Conservation (phyloP, 1,140 invertebrate genomes). For the Bilobella aurantiaca region DNA sequence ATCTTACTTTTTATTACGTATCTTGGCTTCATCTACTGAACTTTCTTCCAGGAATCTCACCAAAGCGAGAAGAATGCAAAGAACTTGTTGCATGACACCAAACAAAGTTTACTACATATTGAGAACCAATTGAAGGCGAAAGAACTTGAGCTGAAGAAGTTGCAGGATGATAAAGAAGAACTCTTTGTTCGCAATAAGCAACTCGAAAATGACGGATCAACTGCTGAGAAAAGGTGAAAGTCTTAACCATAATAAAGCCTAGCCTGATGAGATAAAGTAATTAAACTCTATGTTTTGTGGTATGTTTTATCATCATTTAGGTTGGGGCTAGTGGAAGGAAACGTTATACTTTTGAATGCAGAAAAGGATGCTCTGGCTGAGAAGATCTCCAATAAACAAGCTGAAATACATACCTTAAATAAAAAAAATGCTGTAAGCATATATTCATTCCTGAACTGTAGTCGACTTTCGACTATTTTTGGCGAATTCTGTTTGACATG, state of each 20-base stretch:
- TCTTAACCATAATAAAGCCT: neutral
- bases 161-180: neutral
- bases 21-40: neutral
- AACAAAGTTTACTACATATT: neutral
- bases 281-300: no score
- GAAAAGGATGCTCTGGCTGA: no score
- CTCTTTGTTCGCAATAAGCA: neutral
- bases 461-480: no score
- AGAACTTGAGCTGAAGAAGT: neutral
- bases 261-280: neutral
- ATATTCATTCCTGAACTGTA: no score
- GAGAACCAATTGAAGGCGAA: slow-evolving; percentile 7
- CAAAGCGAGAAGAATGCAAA: slow-evolving; percentile 24
- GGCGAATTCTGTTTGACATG: no score
- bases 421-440: no score
- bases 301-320: no score
- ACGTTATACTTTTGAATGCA: no score
- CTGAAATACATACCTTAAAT: neutral
- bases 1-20: no score
- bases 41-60: slow-evolving; percentile 12
- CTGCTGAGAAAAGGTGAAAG: neutral
- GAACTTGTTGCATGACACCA: slow-evolving; percentile 18
- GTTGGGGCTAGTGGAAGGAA: no score
- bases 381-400: neutral
- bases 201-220: neutral